A percentile compares a stretch with the other conserved stretches of the same genome.
These are phyloP conservation scores for Thumatha senex DNA, from an alignment of 2,888 invertebrate species.

Conservation along the genomic window DNA sequence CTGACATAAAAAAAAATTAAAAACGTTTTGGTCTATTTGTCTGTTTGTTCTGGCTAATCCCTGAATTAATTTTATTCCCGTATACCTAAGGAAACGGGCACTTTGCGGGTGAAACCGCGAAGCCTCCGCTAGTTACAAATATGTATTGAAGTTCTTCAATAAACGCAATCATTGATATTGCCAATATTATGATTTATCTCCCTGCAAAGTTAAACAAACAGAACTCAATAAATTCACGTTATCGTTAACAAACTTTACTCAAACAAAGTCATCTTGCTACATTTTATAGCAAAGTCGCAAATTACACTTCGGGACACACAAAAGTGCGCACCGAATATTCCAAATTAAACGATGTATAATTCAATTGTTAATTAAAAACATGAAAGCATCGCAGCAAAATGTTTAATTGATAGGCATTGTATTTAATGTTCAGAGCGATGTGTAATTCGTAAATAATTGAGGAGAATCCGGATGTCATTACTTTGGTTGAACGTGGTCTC, in stretches of 20 bases:
- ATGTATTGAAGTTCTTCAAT: too few species aligned
- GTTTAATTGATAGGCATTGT: slow-evolving; percentile 45
- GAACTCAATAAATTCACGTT: slow-evolving; percentile 5
- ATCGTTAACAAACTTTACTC: slow-evolving; percentile 22
- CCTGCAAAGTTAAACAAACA: too few species aligned
- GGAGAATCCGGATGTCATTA: slow-evolving; percentile 22
- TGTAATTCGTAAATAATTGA: slow-evolving; percentile 43
- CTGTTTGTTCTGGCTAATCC: too few species aligned
- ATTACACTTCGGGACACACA: slow-evolving; percentile 32
- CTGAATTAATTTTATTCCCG: too few species aligned
- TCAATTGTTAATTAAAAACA: slow-evolving; percentile 42
- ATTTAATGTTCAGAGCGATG: slow-evolving; percentile 34
- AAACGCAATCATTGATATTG: too few species aligned
- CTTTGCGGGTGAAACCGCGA: too few species aligned
- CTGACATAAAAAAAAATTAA: too few species aligned
- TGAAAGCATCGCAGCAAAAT: slow-evolving; percentile 28
- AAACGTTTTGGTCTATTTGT: too few species aligned
- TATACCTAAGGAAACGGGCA: too few species aligned
- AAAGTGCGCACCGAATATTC: slow-evolving; percentile 26
- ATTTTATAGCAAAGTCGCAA: slow-evolving; percentile 27
- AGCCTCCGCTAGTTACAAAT: too few species aligned
- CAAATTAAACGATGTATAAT: slow-evolving; percentile 41
- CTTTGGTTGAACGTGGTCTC: slow-evolving; percentile 20
- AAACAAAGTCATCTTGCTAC: neutral
- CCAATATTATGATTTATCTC: too few species aligned